Base-by-base conservation (phyloP, 2,888 invertebrate genomes). In the Apodemia duryi region DNA sequence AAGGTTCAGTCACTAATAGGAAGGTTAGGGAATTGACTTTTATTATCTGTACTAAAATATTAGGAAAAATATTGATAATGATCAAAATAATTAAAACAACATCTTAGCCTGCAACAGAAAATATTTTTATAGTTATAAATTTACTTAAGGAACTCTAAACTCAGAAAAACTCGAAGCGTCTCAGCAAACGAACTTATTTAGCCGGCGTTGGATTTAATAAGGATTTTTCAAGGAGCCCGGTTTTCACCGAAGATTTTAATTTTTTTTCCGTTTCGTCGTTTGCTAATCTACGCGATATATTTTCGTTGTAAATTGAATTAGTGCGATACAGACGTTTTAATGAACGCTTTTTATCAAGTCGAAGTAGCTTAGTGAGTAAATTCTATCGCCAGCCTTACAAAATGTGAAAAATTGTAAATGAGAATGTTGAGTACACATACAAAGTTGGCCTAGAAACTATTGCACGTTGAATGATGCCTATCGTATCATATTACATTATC, bases 141-240 rank as follows among this genome's bases (percentile, higher is more conserved):
- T 35, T 35, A 57, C 28, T 57, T 13, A 66, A 32, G 65, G 70
- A 67, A 68, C 71, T 69, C 71, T 69, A 69, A 69, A 71, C 68
- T 67, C 66, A 65, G 67, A 70, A 70, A 78, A 76, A 74, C 70
- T 70, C 69, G 74, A 77, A 79, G 57, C 57, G 32, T 60, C 80
- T 79, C 81, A 78, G 78, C 86, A 90, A 91, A 91, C 87, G 90
- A 91, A 91, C 87, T 90, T 90, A 90, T 90, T 91, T 88, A 90
- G 86, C 84, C 81, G 73, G 78, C 77, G 81, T 80, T 78, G 90
- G 91, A 90, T 77, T 91, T 91, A 91, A 89, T 90, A 91, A 88
- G 88, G 87, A 91, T 91, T 89, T 91, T 87, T 91, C 89, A 91
- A 82, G 82, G 80, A 82, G 81, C 83, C 78, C 78, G 77, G 79